Evolutionary conservation across 2,797 vertebrate genomes (phyloP).

Genomic region (Coreius guichenoti): DNA sequence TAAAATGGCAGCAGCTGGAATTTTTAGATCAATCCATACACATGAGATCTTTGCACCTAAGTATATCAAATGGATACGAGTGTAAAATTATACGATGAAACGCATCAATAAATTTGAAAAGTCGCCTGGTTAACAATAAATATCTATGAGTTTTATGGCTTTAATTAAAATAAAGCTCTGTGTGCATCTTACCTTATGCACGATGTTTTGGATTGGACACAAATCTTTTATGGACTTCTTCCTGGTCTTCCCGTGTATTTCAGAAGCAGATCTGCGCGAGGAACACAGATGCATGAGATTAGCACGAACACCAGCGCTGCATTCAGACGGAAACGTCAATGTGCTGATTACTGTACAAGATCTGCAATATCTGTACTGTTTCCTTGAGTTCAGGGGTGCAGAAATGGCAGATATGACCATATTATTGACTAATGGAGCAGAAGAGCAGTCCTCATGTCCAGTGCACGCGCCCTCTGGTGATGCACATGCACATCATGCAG

Average conservation of each 20-base stretch:
- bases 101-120: too few species aligned
- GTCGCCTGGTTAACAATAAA: too few species aligned
- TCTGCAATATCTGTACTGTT: not conserved
- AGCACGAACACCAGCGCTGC: not conserved
- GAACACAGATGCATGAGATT: slow-evolving; percentile 13
- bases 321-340: slow-evolving; percentile 10
- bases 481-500: slow-evolving; percentile 9
- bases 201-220: not conserved
- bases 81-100: too few species aligned
- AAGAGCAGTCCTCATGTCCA: too few species aligned
- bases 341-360: not conserved
- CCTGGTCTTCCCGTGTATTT: not conserved
- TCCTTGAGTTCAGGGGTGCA: not conserved
- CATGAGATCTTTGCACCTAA: too few species aligned
- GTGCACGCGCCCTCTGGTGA: not conserved
- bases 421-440: not conserved
- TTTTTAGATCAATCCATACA: too few species aligned
- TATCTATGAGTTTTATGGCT: too few species aligned
- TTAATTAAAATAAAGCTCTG: too few species aligned
- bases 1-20: too few species aligned
- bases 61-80: too few species aligned
- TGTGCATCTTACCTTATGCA: slow-evolving; percentile 2
- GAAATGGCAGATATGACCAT: not conserved
- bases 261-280: not conserved
- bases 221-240: not conserved